Percentiles rank a stretch among this genome's conserved stretches.
Conservation (phyloP, 2,797 vertebrate genomes). For the Distichodus sexfasciatus region DNA sequence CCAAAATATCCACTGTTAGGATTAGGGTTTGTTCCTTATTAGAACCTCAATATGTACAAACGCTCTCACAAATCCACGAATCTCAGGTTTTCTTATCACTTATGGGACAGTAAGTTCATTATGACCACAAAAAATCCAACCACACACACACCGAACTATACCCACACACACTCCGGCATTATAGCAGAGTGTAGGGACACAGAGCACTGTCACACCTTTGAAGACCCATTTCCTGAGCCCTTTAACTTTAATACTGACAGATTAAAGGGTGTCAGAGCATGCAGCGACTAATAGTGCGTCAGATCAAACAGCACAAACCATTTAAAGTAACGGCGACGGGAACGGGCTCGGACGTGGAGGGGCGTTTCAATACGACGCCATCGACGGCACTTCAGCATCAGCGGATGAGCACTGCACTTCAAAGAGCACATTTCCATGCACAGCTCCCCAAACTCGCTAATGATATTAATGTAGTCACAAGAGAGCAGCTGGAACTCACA, state of each 20-base stretch:
- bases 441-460: conserved; percentile 1
- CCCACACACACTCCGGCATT: conserved; percentile 6
- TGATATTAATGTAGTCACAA: conserved; percentile 19
- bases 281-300: conserved; percentile 7
- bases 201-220: conserved; percentile 19
- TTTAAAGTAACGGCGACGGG: conserved; percentile 34
- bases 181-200: conserved; percentile 1
- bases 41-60: too few species aligned
- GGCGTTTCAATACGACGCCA: neutral
- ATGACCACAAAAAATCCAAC: conserved; percentile 4
- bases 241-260: conserved; percentile 7
- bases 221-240: conserved; percentile 27
- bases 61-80: conserved; percentile 10
- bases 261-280: conserved; percentile 40
- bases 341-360: neutral
- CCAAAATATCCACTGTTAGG: too few species aligned
- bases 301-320: conserved; percentile 36
- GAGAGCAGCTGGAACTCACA: neutral
- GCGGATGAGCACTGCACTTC: conserved; percentile 9
- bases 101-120: too few species aligned
- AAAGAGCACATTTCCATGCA: conserved; percentile 27
- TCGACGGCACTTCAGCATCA: conserved; percentile 7
- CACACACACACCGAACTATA: conserved; percentile 20
- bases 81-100: too few species aligned
- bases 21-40: too few species aligned